Evolutionary conservation across 2,113 vertebrate species (phyloP), one percentile per base, ranked within the genome.

Genomic region (Otus sunia): DNA sequence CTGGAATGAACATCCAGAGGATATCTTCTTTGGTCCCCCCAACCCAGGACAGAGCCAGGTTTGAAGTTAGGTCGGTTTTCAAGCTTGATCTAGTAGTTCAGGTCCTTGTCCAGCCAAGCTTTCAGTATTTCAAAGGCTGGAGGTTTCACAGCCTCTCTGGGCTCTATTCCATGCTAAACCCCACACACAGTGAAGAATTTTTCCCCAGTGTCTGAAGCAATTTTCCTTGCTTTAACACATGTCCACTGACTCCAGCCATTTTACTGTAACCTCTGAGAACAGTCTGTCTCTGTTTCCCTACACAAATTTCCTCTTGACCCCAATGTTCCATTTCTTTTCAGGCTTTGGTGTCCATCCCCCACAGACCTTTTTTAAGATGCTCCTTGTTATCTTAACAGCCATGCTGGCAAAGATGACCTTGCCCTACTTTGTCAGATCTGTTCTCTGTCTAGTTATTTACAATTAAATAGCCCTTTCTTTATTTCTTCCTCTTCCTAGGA

Each of bases 221-320:
- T 27, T 67, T 43, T 34, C 53, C 45, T 47, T 41, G 34, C 36
- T 91, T 43, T 36, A 7, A 4, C 59, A 43, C 11, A 14, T 9
- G 52, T 7, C 62, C 39, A 3, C 4, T 19, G 39, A 64, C 47
- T 58, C 26, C 56, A 34, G 45, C 11, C 39, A 11, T 23, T 9
- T 23, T 5, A 9, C 19, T 27, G 55, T 26, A 34, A 27, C 13
- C 39, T 52, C 34, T 45, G n/a, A 69, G 66, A 39, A 2, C 20
- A 52, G 7, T 0, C 29, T 15, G 56, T 2, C 30, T 39, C 52
- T 29, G 41, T 6, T 45, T 49, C 15, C 15, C 7, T 9, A 0
- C 39, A 41, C 17, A 60, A 2, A 37, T 60, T 29, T 56, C 50
- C 34, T 56, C 49, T 6, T 10, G 27, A 25, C 4, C 14, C 25